Evolutionary conservation across 1,140 invertebrate species (phyloP).

Genomic region (Eubasilissa regina): DNA sequence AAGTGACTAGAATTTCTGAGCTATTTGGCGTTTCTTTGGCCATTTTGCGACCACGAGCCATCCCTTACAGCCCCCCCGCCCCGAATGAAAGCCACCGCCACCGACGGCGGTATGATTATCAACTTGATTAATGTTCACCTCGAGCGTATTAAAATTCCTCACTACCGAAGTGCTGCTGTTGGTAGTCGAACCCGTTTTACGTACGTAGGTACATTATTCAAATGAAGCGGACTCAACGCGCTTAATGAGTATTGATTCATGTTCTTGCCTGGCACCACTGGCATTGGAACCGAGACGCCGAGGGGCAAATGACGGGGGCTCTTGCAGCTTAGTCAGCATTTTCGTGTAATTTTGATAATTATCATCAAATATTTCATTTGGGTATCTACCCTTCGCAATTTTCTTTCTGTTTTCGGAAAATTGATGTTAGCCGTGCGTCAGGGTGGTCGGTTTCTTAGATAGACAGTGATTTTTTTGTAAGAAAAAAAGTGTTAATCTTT

Average conservation of each 20-base stretch:
- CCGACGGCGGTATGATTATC: slow-evolving; percentile 54
- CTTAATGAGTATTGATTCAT: slow-evolving; percentile 41
- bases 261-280: slow-evolving; percentile 7
- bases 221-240: slow-evolving; percentile 15
- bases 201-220: background rate
- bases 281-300: background rate
- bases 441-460: too few species aligned
- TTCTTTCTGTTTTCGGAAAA: background rate
- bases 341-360: slow-evolving; percentile 18
- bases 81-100: slow-evolving; percentile 32
- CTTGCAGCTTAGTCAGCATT: slow-evolving; percentile 23
- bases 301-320: background rate
- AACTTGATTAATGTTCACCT: slow-evolving; percentile 58
- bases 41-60: too few species aligned
- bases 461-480: too few species aligned
- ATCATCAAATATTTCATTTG: slow-evolving; percentile 16
- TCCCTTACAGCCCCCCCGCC: background rate
- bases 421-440: background rate
- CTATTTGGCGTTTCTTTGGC: slow-evolving; percentile 7
- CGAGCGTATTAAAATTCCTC: slow-evolving; percentile 58
- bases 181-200: slow-evolving; percentile 24
- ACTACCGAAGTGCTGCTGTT: slow-evolving; percentile 23
- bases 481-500: too few species aligned
- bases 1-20: too few species aligned
- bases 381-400: background rate